A percentile compares a stretch with the other conserved stretches of the same genome.
These are phyloP conservation scores for Saccopteryx leptura DNA, from an alignment of 2,113 vertebrate genomes.

Conservation along the genomic window DNA sequence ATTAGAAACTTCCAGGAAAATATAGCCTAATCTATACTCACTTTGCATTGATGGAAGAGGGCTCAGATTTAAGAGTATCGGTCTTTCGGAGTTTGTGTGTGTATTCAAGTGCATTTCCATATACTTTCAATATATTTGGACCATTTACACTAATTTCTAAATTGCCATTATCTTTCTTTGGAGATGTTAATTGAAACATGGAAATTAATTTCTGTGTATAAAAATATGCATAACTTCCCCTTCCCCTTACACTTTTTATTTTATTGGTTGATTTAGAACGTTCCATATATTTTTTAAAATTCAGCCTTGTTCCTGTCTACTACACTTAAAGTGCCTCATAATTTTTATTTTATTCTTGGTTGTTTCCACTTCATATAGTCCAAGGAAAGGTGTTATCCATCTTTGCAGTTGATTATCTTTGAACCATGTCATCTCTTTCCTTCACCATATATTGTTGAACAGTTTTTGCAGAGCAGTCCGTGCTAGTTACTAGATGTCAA, in stretches of 20 bases:
- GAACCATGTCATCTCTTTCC: constrained; percentile 57
- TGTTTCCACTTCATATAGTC: constrained; percentile 58
- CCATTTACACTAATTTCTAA: background rate
- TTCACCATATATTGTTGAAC: constrained; percentile 28
- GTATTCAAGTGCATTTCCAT: background rate
- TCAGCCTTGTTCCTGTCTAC: constrained; percentile 52
- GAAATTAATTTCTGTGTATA: background rate
- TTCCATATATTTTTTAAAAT: constrained; percentile 25
- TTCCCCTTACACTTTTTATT: background rate
- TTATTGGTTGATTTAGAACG: constrained; percentile 9
- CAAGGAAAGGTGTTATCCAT: constrained; percentile 21
- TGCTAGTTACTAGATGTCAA: background rate
- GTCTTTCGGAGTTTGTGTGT: background rate
- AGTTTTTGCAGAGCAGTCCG: background rate
- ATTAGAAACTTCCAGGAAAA: constrained; percentile 11
- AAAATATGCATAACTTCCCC: background rate
- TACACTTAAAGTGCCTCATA: constrained; percentile 2
- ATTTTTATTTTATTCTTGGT: constrained; percentile 59
- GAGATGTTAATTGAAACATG: background rate
- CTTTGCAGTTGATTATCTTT: constrained; percentile 58
- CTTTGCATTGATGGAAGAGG: background rate
- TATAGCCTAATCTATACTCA: background rate
- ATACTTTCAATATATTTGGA: background rate
- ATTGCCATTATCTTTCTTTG: background rate
- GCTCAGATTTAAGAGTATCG: background rate